Evolutionary conservation across 2,888 invertebrate genomes (phyloP).

Genomic region (Hypsopygia costalis): DNA sequence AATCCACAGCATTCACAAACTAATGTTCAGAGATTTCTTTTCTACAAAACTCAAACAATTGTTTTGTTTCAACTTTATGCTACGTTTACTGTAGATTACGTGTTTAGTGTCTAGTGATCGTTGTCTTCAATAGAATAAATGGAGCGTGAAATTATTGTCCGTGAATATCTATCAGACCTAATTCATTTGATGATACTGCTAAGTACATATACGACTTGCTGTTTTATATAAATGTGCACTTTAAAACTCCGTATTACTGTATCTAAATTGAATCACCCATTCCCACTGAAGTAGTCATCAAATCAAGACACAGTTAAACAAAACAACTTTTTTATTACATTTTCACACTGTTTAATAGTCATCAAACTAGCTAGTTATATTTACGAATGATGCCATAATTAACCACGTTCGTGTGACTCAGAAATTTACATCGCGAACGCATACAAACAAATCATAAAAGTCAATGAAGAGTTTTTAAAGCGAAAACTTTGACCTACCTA

Average conservation of each 20-base stretch:
- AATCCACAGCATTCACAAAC: too few relatives aligned
- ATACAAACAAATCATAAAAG: constrained; percentile 21
- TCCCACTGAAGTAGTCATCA: background rate
- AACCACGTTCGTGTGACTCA: constrained; percentile 35
- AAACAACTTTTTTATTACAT: constrained; percentile 19
- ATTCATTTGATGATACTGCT: constrained; percentile 3
- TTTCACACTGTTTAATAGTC: constrained; percentile 37
- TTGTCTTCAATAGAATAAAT: constrained; percentile 6
- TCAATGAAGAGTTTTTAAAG: constrained; percentile 17
- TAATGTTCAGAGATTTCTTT: too few relatives aligned
- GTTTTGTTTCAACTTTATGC: too few relatives aligned
- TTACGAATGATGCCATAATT: constrained; percentile 35
- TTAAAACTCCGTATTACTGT: background rate
- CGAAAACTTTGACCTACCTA: constrained; percentile 13
- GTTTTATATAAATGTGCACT: background rate
- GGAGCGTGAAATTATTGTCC: constrained; percentile 7
- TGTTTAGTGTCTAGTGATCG: too few relatives aligned
- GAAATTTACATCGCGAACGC: constrained; percentile 28
- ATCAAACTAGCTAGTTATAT: constrained; percentile 29
- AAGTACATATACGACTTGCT: background rate
- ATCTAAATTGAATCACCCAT: too few relatives aligned
- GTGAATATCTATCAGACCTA: background rate
- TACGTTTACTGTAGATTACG: too few relatives aligned
- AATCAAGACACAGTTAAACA: constrained; percentile 5
- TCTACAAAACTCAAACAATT: too few relatives aligned